Conservation (phyloP, 2,888 invertebrate species). For the Caenorhabditis imperialis region DNA sequence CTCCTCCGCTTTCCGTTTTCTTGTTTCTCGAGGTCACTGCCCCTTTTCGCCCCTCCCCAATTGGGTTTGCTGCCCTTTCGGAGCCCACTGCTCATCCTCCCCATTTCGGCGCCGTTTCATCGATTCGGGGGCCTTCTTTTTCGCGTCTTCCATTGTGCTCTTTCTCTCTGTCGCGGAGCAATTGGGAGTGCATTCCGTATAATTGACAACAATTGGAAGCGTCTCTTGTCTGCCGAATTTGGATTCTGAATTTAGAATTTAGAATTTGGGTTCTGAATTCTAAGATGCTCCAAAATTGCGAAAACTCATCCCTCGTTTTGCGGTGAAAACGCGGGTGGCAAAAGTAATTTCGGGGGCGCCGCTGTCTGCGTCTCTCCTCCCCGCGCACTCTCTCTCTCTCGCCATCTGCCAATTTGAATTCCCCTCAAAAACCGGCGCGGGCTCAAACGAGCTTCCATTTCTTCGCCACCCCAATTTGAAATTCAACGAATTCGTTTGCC, state of each 20-base stretch:
- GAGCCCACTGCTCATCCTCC: no score
- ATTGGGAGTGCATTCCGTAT: conserved; percentile 47
- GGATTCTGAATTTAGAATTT: conserved; percentile 8
- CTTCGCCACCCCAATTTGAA: conserved; percentile 18
- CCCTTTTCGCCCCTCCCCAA: no score
- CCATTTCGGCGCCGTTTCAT: neutral
- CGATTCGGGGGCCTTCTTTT: conserved; percentile 23
- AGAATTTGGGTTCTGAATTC: no score
- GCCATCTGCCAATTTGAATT: conserved; percentile 43
- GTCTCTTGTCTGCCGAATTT: conserved; percentile 9
- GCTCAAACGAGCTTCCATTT: conserved; percentile 26
- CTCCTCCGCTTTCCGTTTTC: no score
- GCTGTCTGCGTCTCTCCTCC: conserved; percentile 1
- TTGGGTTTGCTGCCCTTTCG: no score
- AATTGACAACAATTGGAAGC: conserved; percentile 44
- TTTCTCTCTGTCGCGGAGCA: conserved; percentile 26
- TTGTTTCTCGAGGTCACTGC: no score
- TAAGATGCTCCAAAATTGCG: no score
- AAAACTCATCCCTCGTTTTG: no score
- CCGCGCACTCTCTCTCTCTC: conserved; percentile 3
- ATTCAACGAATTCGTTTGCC: conserved; percentile 31
- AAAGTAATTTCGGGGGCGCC: conserved; percentile 39
- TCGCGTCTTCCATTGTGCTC: conserved; percentile 22
- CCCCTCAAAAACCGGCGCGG: conserved; percentile 3
- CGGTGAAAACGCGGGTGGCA: neutral